A percentile compares a stretch with the other conserved stretches of the same genome.
phyloP scores from a whole-genome alignment of 2,113 vertebrate genomes.

The Eulacestoma nigropectus region DNA sequence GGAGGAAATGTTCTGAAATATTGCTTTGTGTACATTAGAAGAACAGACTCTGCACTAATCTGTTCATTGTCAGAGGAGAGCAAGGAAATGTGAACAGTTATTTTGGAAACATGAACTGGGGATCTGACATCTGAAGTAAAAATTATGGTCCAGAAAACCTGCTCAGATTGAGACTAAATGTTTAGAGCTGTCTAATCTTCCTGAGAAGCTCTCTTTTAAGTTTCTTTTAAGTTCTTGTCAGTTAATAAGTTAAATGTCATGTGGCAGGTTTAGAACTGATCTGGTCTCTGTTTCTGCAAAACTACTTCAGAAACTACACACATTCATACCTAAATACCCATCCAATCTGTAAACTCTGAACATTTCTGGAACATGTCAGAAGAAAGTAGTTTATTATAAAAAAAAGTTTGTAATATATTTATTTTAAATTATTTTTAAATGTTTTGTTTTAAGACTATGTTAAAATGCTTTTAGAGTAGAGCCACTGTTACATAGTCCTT shows the following conservation, averaged over 20 bases:
- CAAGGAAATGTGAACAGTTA: not conserved
- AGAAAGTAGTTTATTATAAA: not conserved
- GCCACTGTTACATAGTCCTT: not conserved
- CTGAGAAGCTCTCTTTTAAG: not conserved
- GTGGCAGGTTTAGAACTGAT: not conserved
- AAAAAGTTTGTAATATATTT: not conserved
- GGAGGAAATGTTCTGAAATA: not conserved
- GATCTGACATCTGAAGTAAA: not conserved
- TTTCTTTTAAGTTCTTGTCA: not conserved
- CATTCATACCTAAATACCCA: not conserved
- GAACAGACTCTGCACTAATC: not conserved
- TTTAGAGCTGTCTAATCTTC: not conserved
- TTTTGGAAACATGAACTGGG: not conserved
- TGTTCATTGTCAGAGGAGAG: not conserved
- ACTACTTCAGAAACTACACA: not conserved
- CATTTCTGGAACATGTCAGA: not conserved
- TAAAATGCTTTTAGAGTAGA: not conserved
- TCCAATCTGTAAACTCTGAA: not conserved
- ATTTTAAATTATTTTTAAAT: not conserved
- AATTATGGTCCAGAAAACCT: not conserved
- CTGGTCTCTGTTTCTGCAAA: not conserved
- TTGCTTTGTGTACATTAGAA: not conserved
- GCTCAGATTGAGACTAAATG: not conserved
- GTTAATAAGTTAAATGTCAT: not conserved
- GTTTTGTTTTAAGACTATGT: not conserved